Base-by-base conservation (phyloP, 2,888 invertebrate genomes). In the Griposia aprilina region DNA sequence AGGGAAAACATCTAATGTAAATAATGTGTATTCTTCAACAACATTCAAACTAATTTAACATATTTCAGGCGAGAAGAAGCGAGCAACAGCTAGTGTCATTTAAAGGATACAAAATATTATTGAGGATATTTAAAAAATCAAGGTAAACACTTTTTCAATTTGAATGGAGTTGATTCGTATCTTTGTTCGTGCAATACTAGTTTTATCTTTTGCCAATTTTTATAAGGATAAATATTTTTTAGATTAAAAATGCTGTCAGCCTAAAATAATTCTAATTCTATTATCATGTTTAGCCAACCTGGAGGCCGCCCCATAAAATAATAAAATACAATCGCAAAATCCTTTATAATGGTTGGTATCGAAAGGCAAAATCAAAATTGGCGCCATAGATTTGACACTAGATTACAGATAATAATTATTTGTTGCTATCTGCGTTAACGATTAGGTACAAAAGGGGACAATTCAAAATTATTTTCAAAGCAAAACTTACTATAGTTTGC, bases 81-180 rank as follows among this genome's bases (percentile, higher is more conserved):
- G 48, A 52, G 48, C 48, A 60, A 65, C 69, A 63, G 26, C 62
- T 72, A n/a, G 69, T 83, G 57, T 65, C 60, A 73, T 73, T 70
- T 75, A 73, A 45, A 78, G 68, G 30, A 80, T 75, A 70, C 63
- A 66, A 63, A 52, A 74, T 63, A 79, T 60, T 69, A 78, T 60
- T 74, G 59, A 80, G 50, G 74, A 75, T 69, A 84, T 74, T 23
- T 76, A 80, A 74, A 83, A 80, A 73, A 66, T 60, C 83, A 83
- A 83, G 76, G 81, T 70, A 85, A 84, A 73, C 65, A 48, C 55
- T 70, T 81, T 82, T 83, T 69, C 36, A 75, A 36, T 80, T 63
- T 80, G 59, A 73, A 57, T 48, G 13, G 15, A 84, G 41, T 84
- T 70, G 65, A n/a, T 66, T 68, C 50, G 20, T 70, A 70, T 59